Conservation (phyloP, 2,888 invertebrate species). For the Cryptus viduatorius region DNA sequence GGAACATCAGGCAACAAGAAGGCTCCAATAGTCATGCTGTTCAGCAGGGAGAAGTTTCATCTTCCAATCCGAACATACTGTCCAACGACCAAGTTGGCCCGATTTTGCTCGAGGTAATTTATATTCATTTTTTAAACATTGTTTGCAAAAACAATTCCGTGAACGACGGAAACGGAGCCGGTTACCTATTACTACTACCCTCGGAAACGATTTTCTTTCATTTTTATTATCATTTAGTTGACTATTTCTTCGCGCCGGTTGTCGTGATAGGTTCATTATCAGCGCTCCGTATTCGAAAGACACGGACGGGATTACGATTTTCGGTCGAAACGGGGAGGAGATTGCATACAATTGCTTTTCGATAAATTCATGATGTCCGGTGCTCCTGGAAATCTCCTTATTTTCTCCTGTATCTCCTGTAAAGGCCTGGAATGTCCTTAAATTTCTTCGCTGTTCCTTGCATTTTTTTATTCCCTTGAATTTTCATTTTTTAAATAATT, state of each 20-base stretch:
- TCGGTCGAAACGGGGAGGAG: not conserved
- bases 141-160: not conserved
- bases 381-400: not conserved
- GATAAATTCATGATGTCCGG: too few relatives aligned
- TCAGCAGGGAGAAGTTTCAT: constrained; percentile 98
- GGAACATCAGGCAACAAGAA: constrained; percentile 89
- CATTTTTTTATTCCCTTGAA: too few relatives aligned
- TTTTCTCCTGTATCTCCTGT: not conserved
- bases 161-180: not conserved
- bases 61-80: constrained; percentile 93
- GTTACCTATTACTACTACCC: constrained; percentile 3
- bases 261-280: not conserved
- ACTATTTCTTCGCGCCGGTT: not conserved
- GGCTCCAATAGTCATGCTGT: constrained; percentile 89
- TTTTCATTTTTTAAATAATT: too few relatives aligned
- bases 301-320: not conserved
- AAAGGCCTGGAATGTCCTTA: too few relatives aligned
- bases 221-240: not conserved
- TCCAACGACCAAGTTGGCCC: constrained; percentile 91
- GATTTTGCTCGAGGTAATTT: constrained; percentile 89
- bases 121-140: not conserved
- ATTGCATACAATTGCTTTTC: too few relatives aligned
- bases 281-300: constrained; percentile 1
- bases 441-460: too few relatives aligned
- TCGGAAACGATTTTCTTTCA: not conserved